Base-by-base conservation (phyloP, 2,113 vertebrate species). In the Microtus oregoni region DNA sequence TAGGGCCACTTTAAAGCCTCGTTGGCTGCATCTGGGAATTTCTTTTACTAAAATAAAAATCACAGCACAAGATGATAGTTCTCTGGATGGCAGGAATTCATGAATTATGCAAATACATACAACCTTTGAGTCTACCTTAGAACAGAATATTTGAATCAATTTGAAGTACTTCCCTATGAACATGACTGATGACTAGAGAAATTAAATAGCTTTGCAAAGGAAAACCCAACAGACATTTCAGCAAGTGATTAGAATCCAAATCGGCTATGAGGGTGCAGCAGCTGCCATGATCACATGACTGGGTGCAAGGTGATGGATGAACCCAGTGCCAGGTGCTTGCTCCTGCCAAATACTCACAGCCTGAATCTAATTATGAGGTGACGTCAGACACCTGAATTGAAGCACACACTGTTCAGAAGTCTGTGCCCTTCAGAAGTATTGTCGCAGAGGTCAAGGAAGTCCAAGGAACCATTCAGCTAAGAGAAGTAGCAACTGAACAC, bases 91-190 rank as follows among this genome's bases (percentile, higher is more conserved):
- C 0, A 68, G 35, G 19, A 96, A 68, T 70, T 44, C 15, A 67
- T 1, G 28, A 89, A 5, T 91, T 28, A 68, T 38, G n/a, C 24
- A 75, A 41, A 90, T 32, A 76, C 32, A 92, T 38, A 13, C n/a
- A 50, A 87, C 67, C 70, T 32, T 12, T 35, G 90, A 88, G 28
- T 88, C 70, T 32, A 32, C 12, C 26, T 38, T 89, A 32, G 58
- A 73, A 63, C 15, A 12, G 77, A 79, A 35, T 72, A 86, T 83
- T 78, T 65, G 86, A 32, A 28, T 20, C 41, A 50, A 68, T 63
- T 76, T 41, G 79, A 92, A 96, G 78, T 4, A 90, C 22, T 8
- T 94, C 63, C 73, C 58, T 12, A 94, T 22, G 83, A 85, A 89
- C 65, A 65, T 47, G 86, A 58, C 24, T 47, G n/a, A 78, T 32